Percentiles rank a stretch among this genome's conserved stretches.
These are phyloP conservation scores for Girardinichthys multiradiatus DNA, from an alignment of 2,113 vertebrate species.

Conservation along the genomic window DNA sequence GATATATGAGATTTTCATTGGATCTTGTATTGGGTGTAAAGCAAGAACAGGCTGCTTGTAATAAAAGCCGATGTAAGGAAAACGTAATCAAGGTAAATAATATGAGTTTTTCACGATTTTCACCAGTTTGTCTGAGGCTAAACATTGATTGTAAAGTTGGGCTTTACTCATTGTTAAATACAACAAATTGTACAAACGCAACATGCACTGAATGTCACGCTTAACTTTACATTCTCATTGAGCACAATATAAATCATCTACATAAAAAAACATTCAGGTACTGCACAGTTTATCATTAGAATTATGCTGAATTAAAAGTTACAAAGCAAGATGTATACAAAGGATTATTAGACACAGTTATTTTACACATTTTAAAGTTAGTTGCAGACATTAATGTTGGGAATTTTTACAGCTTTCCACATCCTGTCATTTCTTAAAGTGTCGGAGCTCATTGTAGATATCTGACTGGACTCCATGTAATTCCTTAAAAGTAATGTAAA, in stretches of 20 bases:
- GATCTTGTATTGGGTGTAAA: not conserved
- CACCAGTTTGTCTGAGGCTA: not conserved
- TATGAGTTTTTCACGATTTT: not conserved
- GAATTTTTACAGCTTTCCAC: not conserved
- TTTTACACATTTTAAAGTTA: constrained; percentile 7
- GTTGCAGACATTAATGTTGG: not conserved
- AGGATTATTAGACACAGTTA: not conserved
- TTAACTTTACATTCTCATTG: not conserved
- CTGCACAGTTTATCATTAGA: not conserved
- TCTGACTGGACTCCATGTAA: constrained; percentile 80
- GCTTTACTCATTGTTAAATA: constrained; percentile 40
- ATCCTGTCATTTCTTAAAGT: constrained; percentile 71
- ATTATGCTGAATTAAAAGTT: not conserved
- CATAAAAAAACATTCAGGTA: constrained; percentile 9
- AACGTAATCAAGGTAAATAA: not conserved
- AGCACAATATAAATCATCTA: constrained; percentile 12
- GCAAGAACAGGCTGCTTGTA: not conserved
- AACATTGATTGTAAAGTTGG: constrained; percentile 13
- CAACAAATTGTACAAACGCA: constrained; percentile 1
- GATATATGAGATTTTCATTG: constrained; percentile 2
- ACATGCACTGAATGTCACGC: not conserved
- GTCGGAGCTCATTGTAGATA: constrained; percentile 78
- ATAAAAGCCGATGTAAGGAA: not conserved
- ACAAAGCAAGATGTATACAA: not conserved
- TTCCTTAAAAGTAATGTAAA: constrained; percentile 65